Base-by-base conservation (phyloP, 1,140 invertebrate genomes). In the Drosophila simulans region DNA sequence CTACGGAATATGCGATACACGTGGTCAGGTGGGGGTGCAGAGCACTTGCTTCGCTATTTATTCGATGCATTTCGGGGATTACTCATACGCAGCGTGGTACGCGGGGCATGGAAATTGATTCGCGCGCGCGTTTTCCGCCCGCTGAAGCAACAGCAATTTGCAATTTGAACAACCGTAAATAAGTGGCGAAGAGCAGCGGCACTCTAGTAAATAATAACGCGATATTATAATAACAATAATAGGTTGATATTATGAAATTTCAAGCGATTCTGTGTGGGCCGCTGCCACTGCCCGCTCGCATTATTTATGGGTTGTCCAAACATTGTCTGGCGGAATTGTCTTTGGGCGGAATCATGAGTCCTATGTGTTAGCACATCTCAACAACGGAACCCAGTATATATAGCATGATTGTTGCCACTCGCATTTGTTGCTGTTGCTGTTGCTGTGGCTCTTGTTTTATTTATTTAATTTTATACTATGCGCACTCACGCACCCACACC, bases 401-500 rank as follows among this genome's bases (percentile, higher is more conserved):
- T 77, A 75, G 48, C 60, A 56, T 75, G 20, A 52, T 58, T 83
- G 56, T 75, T 79, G 64, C 66, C 59, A 75, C 78, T 79, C 80
- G 70, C 75, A 70, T 78, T 57, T 84, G 60, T 71, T 84, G 56
- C 46, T 65, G 64, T 70, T 65, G 31, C 31, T 31, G 31, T 31
- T 31, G 31, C 31, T 80, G 60, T 72, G 80, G 56, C 46, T 65
- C 64, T 70, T 65, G 49, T 53, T 64, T 66, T 58, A 76, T 78
- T 86, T 82, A 78, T 86, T 86, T 86, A 78, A 88, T 88, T 86
- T 88, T 88, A 86, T 86, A 86, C 82, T 86, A 88, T 86, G 82
- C 82, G 83, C 82, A 86, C 82, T 86, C 83, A 88, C 82, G 82
- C 82, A 86, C 82, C 82, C 81, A 77, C 81, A 66, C 63, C 53